phyloP scores from a whole-genome alignment of 2,888 invertebrate genomes.

The Drosophila seclusa region DNA sequence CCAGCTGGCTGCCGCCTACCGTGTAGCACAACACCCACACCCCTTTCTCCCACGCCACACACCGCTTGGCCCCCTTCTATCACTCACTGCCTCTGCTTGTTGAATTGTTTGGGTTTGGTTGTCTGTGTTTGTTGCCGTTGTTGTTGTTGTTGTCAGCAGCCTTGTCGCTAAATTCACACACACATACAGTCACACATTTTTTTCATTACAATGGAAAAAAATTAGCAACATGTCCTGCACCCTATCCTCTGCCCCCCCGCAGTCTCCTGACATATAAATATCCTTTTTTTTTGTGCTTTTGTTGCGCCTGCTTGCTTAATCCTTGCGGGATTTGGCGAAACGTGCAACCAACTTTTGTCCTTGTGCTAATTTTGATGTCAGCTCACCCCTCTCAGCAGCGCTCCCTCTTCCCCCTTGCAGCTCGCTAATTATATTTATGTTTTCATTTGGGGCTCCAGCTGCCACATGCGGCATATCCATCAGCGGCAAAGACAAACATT shows the following conservation, averaged over 20 bases:
- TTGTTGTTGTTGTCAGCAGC: slow-evolving; percentile 60
- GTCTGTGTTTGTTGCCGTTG: slow-evolving; percentile 42
- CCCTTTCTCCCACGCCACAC: background rate
- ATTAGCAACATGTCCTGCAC: slow-evolving; percentile 65
- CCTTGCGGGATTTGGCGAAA: slow-evolving; percentile 60
- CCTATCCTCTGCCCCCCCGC: background rate
- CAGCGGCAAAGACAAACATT: slow-evolving; percentile 58
- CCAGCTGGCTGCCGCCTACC: slow-evolving; percentile 44
- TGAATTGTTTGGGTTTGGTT: slow-evolving; percentile 63
- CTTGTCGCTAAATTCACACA: slow-evolving; percentile 61
- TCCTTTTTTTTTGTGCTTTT: slow-evolving; percentile 13
- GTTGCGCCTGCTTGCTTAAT: slow-evolving; percentile 39
- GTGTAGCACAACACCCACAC: background rate
- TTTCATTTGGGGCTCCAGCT: slow-evolving; percentile 56
- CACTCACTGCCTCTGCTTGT: slow-evolving; percentile 22
- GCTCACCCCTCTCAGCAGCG: background rate
- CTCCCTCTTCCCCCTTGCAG: background rate
- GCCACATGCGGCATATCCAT: slow-evolving; percentile 56
- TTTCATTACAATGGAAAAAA: slow-evolving; percentile 63
- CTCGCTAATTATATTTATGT: slow-evolving; percentile 70
- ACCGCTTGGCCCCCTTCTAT: slow-evolving; percentile 9
- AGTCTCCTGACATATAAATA: slow-evolving; percentile 4
- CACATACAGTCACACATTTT: slow-evolving; percentile 32
- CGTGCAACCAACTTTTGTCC: slow-evolving; percentile 44
- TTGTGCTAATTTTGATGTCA: slow-evolving; percentile 69